Evolutionary conservation across 2,888 invertebrate genomes (phyloP).

Genomic region (Cosmorhoe ocellata): DNA sequence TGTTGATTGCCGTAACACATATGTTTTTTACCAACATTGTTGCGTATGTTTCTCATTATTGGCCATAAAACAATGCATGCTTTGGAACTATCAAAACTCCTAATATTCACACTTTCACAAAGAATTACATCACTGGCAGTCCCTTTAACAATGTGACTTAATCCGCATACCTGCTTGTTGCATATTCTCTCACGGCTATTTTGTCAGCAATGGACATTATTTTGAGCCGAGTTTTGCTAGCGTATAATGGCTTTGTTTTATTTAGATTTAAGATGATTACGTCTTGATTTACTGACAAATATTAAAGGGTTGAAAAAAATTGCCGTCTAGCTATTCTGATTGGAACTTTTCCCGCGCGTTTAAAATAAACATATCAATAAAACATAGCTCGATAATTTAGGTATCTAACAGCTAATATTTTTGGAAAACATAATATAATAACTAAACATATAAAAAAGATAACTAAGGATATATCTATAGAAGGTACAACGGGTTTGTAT

Average conservation of each 20-base stretch:
- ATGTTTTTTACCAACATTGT: neutral
- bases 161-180: constrained; percentile 35
- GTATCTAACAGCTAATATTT: no score
- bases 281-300: neutral
- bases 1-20: constrained; percentile 6
- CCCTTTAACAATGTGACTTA: constrained; percentile 30
- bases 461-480: no score
- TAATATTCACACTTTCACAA: constrained; percentile 26
- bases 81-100: constrained; percentile 8
- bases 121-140: constrained; percentile 24
- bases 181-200: constrained; percentile 41
- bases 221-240: constrained; percentile 26
- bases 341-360: no score
- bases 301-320: neutral
- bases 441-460: no score
- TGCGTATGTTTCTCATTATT: constrained; percentile 1
- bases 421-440: no score
- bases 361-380: no score
- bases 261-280: constrained; percentile 7
- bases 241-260: constrained; percentile 15
- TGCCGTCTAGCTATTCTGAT: no score
- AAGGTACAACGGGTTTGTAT: no score
- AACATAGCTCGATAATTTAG: no score
- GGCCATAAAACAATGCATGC: constrained; percentile 8
- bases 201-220: constrained; percentile 30